Conservation (phyloP, 2,888 invertebrate species). For the Lomographa bimaculata region DNA sequence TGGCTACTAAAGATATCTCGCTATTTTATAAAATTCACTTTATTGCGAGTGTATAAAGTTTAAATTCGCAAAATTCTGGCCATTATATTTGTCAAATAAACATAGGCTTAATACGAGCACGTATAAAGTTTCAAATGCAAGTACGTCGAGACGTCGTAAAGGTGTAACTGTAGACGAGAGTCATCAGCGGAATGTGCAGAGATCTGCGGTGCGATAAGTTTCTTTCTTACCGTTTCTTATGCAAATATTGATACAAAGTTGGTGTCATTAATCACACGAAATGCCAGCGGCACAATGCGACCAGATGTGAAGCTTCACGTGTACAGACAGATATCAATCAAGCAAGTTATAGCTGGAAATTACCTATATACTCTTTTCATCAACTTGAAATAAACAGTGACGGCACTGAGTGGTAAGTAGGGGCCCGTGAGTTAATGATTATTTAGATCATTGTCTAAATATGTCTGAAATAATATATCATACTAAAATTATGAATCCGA, state of each 20-base stretch:
- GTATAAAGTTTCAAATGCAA: slow-evolving; percentile 42
- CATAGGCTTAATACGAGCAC: slow-evolving; percentile 31
- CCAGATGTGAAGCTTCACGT: slow-evolving; percentile 50
- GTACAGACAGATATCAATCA: slow-evolving; percentile 55
- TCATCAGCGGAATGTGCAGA: slow-evolving; percentile 56
- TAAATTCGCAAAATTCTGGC: slow-evolving; percentile 26
- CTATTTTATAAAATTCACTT: too few species aligned
- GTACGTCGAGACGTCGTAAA: slow-evolving; percentile 8
- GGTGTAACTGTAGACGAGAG: slow-evolving; percentile 55
- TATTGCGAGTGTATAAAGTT: slow-evolving; percentile 36
- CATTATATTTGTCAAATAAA: slow-evolving; percentile 27
- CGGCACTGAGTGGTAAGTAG: slow-evolving; percentile 21
- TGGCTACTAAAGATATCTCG: slow-evolving; percentile 22
- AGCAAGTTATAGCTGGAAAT: slow-evolving; percentile 37
- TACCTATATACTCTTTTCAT: too few species aligned
- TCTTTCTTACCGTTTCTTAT: slow-evolving; percentile 78
- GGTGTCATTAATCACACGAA: slow-evolving; percentile 76
- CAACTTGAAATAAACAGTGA: too few species aligned
- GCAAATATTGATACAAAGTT: slow-evolving; percentile 81
- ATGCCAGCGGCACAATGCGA: slow-evolving; percentile 59
- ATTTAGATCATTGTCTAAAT: too few species aligned
- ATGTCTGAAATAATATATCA: too few species aligned
- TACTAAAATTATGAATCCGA: too few species aligned
- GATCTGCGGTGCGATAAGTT: slow-evolving; percentile 72
- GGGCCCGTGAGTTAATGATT: slow-evolving; percentile 18